phyloP scores from a whole-genome alignment of 2,113 vertebrate species.

The Rhabdornis inornatus region DNA sequence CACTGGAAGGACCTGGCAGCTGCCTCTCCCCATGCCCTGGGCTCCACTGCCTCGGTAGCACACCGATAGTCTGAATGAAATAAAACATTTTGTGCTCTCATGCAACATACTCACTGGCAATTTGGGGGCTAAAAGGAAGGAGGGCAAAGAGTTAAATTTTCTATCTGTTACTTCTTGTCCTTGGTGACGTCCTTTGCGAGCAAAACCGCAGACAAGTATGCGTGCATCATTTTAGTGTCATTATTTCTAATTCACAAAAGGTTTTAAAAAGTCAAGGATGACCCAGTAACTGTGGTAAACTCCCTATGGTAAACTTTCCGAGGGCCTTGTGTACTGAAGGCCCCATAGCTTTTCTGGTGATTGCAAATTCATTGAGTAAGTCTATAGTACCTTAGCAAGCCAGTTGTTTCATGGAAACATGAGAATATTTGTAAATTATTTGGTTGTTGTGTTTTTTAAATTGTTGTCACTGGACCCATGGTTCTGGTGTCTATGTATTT shows the following conservation, averaged over 20 bases:
- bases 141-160: not conserved
- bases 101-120: accelerated
- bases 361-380: not conserved
- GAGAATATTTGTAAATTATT: not conserved
- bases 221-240: not conserved
- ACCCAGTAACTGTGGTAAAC: not conserved
- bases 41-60: accelerated
- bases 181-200: not conserved
- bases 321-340: not conserved
- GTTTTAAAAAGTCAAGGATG: constrained; percentile 12
- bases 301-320: not conserved
- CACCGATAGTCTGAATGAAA: accelerated
- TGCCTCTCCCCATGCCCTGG: accelerated
- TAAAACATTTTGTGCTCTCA: not conserved
- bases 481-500: not conserved
- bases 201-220: not conserved
- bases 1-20: not conserved
- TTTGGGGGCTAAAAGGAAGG: not conserved
- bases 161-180: not conserved
- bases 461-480: not conserved
- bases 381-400: not conserved
- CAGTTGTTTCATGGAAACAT: not conserved
- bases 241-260: not conserved
- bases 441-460: not conserved
- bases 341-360: not conserved